Evolutionary conservation across 2,888 invertebrate species (phyloP), one percentile per base, ranked within the genome.

Genomic region (Callyntrura guangdongensis): DNA sequence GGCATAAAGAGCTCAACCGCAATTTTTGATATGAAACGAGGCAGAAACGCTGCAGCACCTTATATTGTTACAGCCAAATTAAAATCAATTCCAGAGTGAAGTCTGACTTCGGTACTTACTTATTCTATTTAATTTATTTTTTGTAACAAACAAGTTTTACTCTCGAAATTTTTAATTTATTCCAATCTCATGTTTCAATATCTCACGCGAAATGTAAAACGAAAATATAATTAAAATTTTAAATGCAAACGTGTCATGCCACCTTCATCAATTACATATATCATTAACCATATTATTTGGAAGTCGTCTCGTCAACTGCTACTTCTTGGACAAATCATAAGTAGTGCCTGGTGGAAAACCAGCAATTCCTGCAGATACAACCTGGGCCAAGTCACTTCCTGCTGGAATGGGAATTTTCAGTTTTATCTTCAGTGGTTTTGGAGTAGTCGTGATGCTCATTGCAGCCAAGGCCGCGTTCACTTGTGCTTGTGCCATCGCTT

Each of bases 381-480:
- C 86, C 61, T 74, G 69, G 11, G 92, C 87, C 8, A 91, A 12
- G 22, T 91, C 77, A 36, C 83, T 77, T 14, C 91, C 91, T 6
- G 86, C 87, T 5, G 92, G 92, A n/a, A 92, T 82, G 17, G 89
- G 86, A 22, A 92, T 89, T 87, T 92, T 92, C 17, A 92, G 83
- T 47, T 92, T 91, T 12, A 92, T 53, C 87, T 92, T 92, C 8
- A 89, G 20, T 11, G 92, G 92, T 53, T 92, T 92, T 36, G 92
- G 69, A 8, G 92, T 92, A 1, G 92, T 92, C 1, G 92, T 92
- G 45, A 92, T 92, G 25, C 85, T 91, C 45, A 86, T n/a, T 0
- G 91, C 86, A 0, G 92, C 87, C 3, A 92, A 47, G 11, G 91
- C 89, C 6, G 92, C 92, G 36, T 84, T 91, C 1, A 91, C 74